Evolutionary conservation across 2,888 invertebrate species (phyloP), one percentile per base, ranked within the genome.

Genomic region (Morpho achilles): DNA sequence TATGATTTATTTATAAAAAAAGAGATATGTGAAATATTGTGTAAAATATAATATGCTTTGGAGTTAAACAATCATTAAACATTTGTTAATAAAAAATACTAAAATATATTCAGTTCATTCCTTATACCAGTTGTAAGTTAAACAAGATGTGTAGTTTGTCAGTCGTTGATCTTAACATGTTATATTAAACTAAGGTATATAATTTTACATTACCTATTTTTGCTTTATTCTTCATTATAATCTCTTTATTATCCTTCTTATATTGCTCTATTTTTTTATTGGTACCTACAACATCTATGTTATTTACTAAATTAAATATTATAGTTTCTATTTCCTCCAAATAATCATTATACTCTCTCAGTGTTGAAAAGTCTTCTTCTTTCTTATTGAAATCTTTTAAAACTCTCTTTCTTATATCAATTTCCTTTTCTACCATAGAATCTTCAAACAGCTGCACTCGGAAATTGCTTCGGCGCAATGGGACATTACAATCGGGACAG

Each of bases 371-470:
- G 82, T 99, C 99, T 67, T 98, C 97, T 79, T 98, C 97, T 75
- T 96, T 97, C 76, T 98, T 98, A 76, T 98, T 99, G 76, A 95
- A 99, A 82, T 99, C 97, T 68, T 95, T 93, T 8, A 98, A 86
- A 23, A 99, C 94, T 68, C 96, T 92, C 77, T 96, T 96, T 41
- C 99, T 91, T 63, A 99, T 98, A 75, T 99, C 98, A 7, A 99
- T 96, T 91, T 99, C 99, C 80, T 99, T 99, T 83, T 99, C 99
- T 0, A 99, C 97, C 87, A 93, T 93, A 0, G 99, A 93, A 89
- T 99, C 99, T 90, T 99, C 99, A 77, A 99, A 99, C 16, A 98
- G 89, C 77, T 99, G 99, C 6, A 98, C 94, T 55, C 99, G 93
- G 78, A 97, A 99, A 77, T 97, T 97, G 73, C 94, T 96, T 69